Percentiles rank a stretch among this genome's conserved stretches.
phyloP scores from a whole-genome alignment of 2,113 vertebrate genomes.

The Nibea albiflora region DNA sequence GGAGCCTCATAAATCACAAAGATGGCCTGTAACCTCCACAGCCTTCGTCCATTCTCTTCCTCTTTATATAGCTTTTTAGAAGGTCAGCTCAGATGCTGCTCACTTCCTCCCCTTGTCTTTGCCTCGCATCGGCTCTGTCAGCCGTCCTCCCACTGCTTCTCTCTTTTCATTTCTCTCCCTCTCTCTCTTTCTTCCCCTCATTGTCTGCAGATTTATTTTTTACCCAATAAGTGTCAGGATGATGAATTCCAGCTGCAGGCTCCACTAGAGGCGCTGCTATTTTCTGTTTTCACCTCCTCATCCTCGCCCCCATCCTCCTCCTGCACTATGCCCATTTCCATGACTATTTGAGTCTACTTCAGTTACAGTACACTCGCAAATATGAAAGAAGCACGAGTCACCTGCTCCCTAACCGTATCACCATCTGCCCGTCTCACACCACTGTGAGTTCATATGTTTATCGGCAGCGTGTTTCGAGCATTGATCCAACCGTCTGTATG shows the following conservation, averaged over 20 bases:
- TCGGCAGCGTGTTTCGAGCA: background rate
- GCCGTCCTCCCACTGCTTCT: background rate
- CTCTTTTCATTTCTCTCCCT: conserved; percentile 20
- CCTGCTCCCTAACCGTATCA: background rate
- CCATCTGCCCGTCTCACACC: background rate
- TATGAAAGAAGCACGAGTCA: background rate
- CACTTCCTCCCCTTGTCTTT: conserved; percentile 28
- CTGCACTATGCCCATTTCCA: conserved; percentile 30
- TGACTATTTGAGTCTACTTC: conserved; percentile 10
- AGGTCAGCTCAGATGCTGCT: conserved; percentile 62
- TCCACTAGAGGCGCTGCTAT: conserved; percentile 68
- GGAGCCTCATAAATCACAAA: conserved; percentile 73
- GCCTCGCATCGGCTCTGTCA: conserved; percentile 35
- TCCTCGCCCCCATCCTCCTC: conserved; percentile 9
- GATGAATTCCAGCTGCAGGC: conserved; percentile 70
- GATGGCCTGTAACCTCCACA: conserved; percentile 62
- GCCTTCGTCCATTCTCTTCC: conserved; percentile 40
- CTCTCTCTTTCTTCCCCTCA: conserved; percentile 17
- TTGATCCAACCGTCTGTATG: conserved; percentile 37
- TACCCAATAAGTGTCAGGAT: conserved; percentile 68
- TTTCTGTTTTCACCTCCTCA: conserved; percentile 36
- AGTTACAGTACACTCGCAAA: background rate
- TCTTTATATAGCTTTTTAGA: conserved; percentile 57
- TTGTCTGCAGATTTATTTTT: conserved; percentile 66
- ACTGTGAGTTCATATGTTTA: background rate